Evolutionary conservation across 1,140 invertebrate species (phyloP), one percentile per base, ranked within the genome.

Genomic region (Drosophila prosaltans): DNA sequence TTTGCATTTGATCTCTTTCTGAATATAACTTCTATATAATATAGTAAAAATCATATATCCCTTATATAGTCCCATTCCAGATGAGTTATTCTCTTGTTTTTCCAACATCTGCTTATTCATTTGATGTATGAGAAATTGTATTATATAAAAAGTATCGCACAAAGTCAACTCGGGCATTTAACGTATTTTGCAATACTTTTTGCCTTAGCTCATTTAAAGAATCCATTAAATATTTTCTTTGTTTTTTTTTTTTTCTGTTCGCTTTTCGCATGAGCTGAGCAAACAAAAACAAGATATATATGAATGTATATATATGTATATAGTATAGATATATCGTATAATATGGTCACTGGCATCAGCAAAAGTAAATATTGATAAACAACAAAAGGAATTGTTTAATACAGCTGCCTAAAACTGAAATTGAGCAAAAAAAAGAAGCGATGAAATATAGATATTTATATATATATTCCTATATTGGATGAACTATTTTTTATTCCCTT

Each of bases 331-430:
- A 65, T 39, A 65, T 51, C 45, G 68, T 32, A 65, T 63, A 48
- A 63, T 69, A 54, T 73, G 65, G 43, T 61, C 61, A 41, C 70
- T 36, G 70, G 11, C 59, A 54, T 68, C 21, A 32, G 71, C 21
- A 40, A 45, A 59, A 32, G 60, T 51, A 76, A 76, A 76, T 76
- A 76, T 77, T 77, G 71, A 78, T 77, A 78, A 45, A 59, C 40
- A 61, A 69, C 59, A 69, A 71, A 43, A 63, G 65, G 58, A 75
- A 40, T 26, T 43, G 54, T 48, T 65, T 76, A 62, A 62, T 62
- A 62, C 60, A 62, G 32, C 36, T 43, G 24, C 26, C 60, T 76
- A 76, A 76, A 63, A 60, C 43, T 43, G 48, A 72, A 72, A 54
- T 16, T 41, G 21, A 16, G 32, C n/a, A 5, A 61, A 36, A 36